Conservation (phyloP, 2,113 vertebrate genomes). For the Rhynchopsitta pachyrhyncha region DNA sequence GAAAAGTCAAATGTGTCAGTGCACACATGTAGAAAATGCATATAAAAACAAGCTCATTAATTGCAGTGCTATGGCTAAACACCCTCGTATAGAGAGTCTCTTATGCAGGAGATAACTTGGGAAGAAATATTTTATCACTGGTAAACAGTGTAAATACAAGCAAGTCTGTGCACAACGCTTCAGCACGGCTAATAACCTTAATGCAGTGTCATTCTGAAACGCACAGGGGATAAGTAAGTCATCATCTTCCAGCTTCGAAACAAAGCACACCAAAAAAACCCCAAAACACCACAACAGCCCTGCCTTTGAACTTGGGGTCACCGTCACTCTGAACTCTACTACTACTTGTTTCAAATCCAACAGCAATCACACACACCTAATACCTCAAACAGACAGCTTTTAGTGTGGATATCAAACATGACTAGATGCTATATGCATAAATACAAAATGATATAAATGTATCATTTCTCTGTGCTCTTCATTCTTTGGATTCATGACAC, state of each 20-base stretch:
- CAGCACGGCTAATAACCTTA: not conserved
- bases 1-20: not conserved
- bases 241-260: not conserved
- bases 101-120: accelerated
- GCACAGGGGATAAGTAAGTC: too few species aligned
- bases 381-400: not conserved
- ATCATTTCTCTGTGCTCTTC: not conserved
- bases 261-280: not conserved
- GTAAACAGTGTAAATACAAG: not conserved
- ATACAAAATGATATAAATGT: not conserved
- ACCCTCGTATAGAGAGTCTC: accelerated
- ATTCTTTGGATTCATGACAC: not conserved
- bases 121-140: not conserved
- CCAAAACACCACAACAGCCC: not conserved
- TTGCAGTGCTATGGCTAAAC: not conserved
- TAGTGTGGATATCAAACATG: not conserved
- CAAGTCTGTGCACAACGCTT: not conserved
- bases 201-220: accelerated
- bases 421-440: not conserved
- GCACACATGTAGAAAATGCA: not conserved
- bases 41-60: not conserved
- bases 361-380: not conserved
- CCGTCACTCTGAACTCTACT: not conserved
- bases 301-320: not conserved
- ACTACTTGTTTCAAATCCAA: not conserved